Evolutionary conservation across 1,140 invertebrate species (phyloP).

Genomic region (Schlechtendalia chinensis): DNA sequence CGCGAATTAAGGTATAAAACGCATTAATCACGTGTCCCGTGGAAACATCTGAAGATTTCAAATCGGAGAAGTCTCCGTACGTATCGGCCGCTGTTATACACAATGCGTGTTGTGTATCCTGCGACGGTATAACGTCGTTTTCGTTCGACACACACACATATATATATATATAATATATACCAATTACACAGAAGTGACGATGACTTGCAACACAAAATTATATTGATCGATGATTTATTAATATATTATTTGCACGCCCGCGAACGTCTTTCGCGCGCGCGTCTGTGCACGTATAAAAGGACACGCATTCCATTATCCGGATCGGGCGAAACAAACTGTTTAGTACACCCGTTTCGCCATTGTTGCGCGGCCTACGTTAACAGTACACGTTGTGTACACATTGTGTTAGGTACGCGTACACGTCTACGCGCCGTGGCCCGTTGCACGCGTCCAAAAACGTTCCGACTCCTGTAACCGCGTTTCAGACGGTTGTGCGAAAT

Average conservation of each 20-base stretch:
- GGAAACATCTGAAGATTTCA: neutral
- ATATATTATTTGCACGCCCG: constrained; percentile 11
- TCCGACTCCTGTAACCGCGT: no score
- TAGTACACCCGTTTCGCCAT: neutral
- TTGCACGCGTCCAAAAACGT: no score
- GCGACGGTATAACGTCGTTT: neutral
- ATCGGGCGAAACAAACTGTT: no score
- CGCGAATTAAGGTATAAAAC: no score
- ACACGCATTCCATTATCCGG: no score
- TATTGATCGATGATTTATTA: constrained; percentile 37
- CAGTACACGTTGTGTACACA: neutral
- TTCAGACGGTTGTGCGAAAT: no score
- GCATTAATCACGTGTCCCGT: constrained; percentile 23
- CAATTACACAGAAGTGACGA: constrained; percentile 27
- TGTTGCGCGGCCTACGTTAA: neutral
- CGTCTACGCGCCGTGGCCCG: no score
- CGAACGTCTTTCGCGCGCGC: neutral
- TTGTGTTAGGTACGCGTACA: neutral
- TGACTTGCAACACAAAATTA: neutral
- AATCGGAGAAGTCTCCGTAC: neutral
- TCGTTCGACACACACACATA: no score
- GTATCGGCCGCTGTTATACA: no score
- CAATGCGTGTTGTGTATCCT: neutral
- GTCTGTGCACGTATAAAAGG: no score
- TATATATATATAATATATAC: neutral